A percentile compares a stretch with the other conserved stretches of the same genome.
These are phyloP conservation scores for Cosmia pyralina DNA, from an alignment of 2,888 invertebrate species.

Conservation along the genomic window DNA sequence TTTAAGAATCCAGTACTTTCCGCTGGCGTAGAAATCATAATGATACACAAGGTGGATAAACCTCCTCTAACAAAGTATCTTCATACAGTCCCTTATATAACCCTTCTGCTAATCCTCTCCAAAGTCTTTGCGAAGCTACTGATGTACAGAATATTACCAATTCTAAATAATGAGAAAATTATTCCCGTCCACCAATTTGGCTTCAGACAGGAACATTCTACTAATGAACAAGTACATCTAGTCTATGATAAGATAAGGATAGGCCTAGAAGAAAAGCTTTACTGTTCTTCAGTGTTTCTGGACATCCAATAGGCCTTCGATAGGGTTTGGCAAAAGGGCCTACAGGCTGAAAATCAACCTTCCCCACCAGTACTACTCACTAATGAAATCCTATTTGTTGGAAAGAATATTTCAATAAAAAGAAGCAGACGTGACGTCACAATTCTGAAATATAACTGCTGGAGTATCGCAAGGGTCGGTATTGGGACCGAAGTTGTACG, in stretches of 20 bases:
- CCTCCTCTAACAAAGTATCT: background rate
- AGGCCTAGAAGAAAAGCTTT: background rate
- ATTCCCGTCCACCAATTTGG: slow-evolving; percentile 2
- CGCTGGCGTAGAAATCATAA: background rate
- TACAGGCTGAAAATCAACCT: background rate
- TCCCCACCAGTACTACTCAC: too few relatives aligned
- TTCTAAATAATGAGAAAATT: background rate
- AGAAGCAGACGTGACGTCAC: too few relatives aligned
- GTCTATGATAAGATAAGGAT: background rate
- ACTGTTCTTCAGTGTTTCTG: slow-evolving; percentile 1
- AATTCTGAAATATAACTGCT: background rate
- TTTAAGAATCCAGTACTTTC: background rate
- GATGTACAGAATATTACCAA: background rate
- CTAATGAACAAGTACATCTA: background rate
- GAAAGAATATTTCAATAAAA: too few relatives aligned
- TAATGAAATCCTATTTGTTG: too few relatives aligned
- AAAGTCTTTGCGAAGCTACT: background rate
- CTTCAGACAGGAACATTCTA: background rate
- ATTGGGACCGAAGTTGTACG: background rate
- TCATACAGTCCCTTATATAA: slow-evolving; percentile 5
- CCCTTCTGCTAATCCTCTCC: background rate
- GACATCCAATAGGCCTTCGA: background rate
- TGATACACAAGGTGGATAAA: background rate
- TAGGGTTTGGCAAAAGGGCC: background rate
- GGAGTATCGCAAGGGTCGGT: background rate